Evolutionary conservation across 2,113 vertebrate species (phyloP).

Genomic region (Myrmecophaga tridactyla): DNA sequence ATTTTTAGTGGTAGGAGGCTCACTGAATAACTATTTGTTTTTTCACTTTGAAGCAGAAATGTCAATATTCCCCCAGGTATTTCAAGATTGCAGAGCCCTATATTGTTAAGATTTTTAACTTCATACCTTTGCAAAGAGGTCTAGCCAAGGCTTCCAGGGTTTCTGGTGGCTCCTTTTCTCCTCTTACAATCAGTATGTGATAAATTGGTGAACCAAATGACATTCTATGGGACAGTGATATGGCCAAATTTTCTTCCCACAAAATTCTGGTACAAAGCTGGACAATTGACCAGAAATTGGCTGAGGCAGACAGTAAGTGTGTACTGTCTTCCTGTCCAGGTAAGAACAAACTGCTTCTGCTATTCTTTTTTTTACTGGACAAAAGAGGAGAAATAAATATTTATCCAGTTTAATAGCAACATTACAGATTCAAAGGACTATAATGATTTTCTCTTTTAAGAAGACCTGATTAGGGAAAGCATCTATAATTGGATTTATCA

Average conservation of each 20-base stretch:
- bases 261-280: neutral
- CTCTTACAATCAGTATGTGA: neutral
- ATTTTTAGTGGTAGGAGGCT: neutral
- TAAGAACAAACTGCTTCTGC: neutral
- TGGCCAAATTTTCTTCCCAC: neutral
- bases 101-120: neutral
- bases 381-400: neutral
- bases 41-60: neutral
- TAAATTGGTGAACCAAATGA: neutral
- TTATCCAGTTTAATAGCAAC: neutral
- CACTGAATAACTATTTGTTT: neutral
- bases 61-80: neutral
- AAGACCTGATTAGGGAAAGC: conserved; percentile 22
- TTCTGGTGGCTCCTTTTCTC: neutral
- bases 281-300: neutral
- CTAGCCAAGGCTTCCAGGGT: neutral
- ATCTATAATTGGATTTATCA: conserved; percentile 31
- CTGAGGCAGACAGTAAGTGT: neutral
- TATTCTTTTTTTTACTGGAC: neutral
- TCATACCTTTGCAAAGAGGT: neutral
- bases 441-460: conserved; percentile 2
- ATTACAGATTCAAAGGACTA: neutral
- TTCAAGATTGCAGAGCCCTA: neutral
- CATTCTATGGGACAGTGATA: neutral
- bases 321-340: neutral